Conservation (phyloP, 2,797 vertebrate genomes). For the Cetoscarus ocellatus region DNA sequence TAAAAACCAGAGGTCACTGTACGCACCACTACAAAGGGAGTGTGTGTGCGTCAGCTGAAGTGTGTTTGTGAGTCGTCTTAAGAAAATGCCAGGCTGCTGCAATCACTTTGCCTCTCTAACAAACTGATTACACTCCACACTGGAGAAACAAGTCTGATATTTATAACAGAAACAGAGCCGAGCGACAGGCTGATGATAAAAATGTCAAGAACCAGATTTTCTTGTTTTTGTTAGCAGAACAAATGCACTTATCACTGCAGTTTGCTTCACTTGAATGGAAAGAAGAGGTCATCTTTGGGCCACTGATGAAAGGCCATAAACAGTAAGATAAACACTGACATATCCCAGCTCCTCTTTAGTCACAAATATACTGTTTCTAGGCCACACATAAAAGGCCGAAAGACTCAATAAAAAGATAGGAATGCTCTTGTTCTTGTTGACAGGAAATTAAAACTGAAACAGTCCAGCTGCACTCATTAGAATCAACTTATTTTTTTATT, state of each 20-base stretch:
- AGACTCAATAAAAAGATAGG: conserved; percentile 26
- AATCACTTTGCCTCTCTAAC: conserved; percentile 18
- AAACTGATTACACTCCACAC: conserved; percentile 10
- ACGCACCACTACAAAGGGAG: conserved; percentile 38
- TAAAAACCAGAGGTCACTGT: conserved; percentile 64
- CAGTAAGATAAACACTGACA: conserved; percentile 2
- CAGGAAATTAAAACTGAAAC: conserved; percentile 25
- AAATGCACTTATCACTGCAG: neutral
- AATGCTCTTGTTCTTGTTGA: conserved; percentile 31
- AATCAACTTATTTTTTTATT: conserved; percentile 35
- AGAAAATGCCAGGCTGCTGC: conserved; percentile 25
- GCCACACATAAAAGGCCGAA: neutral
- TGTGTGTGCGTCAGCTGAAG: conserved; percentile 21
- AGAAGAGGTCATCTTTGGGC: neutral
- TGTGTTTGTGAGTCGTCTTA: conserved; percentile 29
- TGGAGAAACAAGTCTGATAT: conserved; percentile 34
- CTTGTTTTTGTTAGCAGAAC: conserved; percentile 32
- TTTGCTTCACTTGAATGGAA: conserved; percentile 16
- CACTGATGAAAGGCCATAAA: neutral
- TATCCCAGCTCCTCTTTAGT: conserved; percentile 17
- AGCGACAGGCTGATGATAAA: conserved; percentile 6
- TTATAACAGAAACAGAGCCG: conserved; percentile 21
- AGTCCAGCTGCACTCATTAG: conserved; percentile 15
- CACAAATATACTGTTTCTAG: conserved; percentile 9
- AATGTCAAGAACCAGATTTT: conserved; percentile 20